Evolutionary conservation across 2,797 vertebrate species (phyloP).

Genomic region (Hafferia zeledoni): DNA sequence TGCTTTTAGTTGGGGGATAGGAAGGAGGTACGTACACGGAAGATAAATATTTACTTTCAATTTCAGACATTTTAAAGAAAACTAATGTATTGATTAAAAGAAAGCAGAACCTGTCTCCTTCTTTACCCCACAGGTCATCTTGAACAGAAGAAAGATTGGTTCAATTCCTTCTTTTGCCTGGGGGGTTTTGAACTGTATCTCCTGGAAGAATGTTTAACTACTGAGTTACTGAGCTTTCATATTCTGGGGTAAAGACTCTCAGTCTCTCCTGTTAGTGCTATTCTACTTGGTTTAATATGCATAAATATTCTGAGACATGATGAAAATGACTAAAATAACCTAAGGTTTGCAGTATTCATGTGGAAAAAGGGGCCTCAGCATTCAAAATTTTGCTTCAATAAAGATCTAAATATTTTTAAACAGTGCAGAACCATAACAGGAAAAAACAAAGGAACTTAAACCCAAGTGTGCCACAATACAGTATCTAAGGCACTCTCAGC

Average conservation of each 20-base stretch:
- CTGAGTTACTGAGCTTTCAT: neutral
- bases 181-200: neutral
- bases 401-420: slow-evolving; percentile 25
- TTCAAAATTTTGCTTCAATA: neutral
- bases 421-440: neutral
- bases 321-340: neutral
- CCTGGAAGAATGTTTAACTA: neutral
- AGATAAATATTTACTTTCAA: neutral
- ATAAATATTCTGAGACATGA: neutral
- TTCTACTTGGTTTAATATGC: slow-evolving; percentile 9
- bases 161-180: neutral
- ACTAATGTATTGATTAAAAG: neutral
- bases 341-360: neutral
- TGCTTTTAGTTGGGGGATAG: neutral
- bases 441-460: neutral
- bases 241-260: neutral
- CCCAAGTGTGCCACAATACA: neutral
- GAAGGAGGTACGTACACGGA: neutral
- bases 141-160: neutral
- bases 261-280: slow-evolving; percentile 19
- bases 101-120: neutral
- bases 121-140: neutral
- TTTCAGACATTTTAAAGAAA: neutral
- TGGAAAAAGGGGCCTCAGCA: neutral
- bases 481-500: neutral